Percentiles rank a stretch among this genome's conserved stretches.
phyloP scores from a whole-genome alignment of 2,888 invertebrate genomes.

The Drosophila silvestris region DNA sequence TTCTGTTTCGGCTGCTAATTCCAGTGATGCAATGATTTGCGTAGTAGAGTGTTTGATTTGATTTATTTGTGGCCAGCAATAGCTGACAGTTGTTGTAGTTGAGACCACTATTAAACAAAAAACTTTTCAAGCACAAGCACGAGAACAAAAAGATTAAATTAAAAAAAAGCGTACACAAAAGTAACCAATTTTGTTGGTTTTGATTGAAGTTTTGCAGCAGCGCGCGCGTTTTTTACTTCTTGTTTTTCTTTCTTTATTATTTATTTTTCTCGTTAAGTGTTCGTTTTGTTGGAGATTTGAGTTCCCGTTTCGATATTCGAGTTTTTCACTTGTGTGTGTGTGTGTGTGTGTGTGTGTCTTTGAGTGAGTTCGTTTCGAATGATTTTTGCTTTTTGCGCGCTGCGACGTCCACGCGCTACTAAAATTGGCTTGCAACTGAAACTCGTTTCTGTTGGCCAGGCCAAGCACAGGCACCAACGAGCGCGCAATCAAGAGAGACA shows the following conservation, averaged over 20 bases:
- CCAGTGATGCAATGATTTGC: conserved; percentile 9
- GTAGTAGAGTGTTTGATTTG: neutral
- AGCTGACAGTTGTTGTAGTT: neutral
- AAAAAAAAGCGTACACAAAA: conserved; percentile 22
- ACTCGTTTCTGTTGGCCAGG: conserved; percentile 73
- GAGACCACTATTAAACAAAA: neutral
- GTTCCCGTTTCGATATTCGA: conserved; percentile 48
- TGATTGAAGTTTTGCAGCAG: conserved; percentile 24
- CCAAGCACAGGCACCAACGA: conserved; percentile 32
- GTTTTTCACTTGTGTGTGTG: conserved; percentile 12
- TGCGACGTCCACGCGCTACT: conserved; percentile 73
- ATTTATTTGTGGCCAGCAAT: conserved; percentile 12
- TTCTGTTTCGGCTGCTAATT: conserved; percentile 13
- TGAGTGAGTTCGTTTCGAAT: conserved; percentile 9
- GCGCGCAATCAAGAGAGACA: conserved; percentile 12
- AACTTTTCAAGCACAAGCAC: neutral
- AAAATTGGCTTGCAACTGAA: conserved; percentile 79
- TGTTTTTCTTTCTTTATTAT: conserved; percentile 21
- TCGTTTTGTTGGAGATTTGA: conserved; percentile 31
- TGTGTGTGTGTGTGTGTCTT: neutral
- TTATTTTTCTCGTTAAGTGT: conserved; percentile 22
- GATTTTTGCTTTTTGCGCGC: conserved; percentile 34
- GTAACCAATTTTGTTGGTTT: conserved; percentile 9
- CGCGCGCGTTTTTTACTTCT: conserved; percentile 34
- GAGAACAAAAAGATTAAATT: conserved; percentile 1